Percentiles rank a stretch among this genome's conserved stretches.
Evolutionary conservation across 2,113 vertebrate genomes (phyloP).

Genomic region (Lota lota): DNA sequence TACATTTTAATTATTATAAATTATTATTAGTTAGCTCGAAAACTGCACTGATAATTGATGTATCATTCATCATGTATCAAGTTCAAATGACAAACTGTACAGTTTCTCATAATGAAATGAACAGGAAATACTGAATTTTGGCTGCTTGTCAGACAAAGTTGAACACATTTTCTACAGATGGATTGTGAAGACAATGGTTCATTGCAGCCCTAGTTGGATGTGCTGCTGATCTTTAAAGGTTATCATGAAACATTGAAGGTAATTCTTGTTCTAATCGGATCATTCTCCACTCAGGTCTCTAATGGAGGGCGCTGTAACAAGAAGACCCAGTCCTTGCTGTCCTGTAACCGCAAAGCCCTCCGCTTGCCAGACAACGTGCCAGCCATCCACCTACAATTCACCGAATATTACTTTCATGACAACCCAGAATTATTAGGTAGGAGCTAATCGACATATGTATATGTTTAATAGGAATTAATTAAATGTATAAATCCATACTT

Average conservation of each 20-base stretch:
- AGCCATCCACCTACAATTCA: slow-evolving; percentile 93
- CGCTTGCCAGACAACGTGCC: slow-evolving; percentile 80
- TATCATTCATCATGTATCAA: slow-evolving; percentile 44
- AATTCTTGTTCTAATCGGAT: not conserved
- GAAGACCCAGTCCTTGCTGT: slow-evolving; percentile 88
- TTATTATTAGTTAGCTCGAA: no score
- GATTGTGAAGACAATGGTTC: no score
- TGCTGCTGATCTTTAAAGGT: not conserved
- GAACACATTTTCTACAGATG: no score
- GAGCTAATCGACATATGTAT: not conserved
- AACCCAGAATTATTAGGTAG: slow-evolving; percentile 84
- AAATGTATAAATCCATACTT: no score
- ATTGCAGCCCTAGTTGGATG: no score
- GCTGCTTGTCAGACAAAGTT: no score
- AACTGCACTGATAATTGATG: not conserved
- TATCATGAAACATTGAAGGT: not conserved
- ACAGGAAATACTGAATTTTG: no score
- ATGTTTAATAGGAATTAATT: no score
- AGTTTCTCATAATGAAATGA: no score
- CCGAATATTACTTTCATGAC: slow-evolving; percentile 95
- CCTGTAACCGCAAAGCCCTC: slow-evolving; percentile 84
- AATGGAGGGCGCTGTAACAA: slow-evolving; percentile 87
- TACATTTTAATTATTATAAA: no score
- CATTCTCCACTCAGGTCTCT: slow-evolving; percentile 81
- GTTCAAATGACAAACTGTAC: not conserved